Percentiles rank a stretch among this genome's conserved stretches.
phyloP scores from a whole-genome alignment of 23 tunicate genomes.

The Clavelina lepadiformis region DNA sequence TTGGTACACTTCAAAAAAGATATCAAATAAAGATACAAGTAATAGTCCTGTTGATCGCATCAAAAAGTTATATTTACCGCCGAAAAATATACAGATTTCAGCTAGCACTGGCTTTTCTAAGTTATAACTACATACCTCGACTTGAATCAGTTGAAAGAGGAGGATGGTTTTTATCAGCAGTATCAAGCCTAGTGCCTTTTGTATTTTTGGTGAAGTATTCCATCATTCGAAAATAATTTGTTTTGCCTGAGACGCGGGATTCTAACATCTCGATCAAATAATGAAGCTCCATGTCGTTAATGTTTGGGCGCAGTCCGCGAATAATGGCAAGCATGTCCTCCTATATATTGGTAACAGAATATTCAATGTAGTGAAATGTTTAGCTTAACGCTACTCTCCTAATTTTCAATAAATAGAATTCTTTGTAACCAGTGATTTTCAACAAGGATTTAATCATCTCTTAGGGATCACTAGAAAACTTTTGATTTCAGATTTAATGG shows the following conservation, averaged over 20 bases:
- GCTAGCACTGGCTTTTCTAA: not conserved
- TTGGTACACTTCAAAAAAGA: slow-evolving; percentile 12
- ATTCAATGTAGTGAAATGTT: not conserved
- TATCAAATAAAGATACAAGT: too few species aligned
- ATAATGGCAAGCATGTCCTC: slow-evolving; percentile 67
- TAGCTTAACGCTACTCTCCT: too few species aligned
- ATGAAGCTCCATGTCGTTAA: slow-evolving; percentile 68
- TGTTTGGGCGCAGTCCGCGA: slow-evolving; percentile 45
- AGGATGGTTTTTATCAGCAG: slow-evolving; percentile 27
- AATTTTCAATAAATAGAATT: too few species aligned
- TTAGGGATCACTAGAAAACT: too few species aligned
- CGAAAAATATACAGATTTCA: too few species aligned
- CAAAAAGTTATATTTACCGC: too few species aligned
- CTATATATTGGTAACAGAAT: slow-evolving; percentile 28
- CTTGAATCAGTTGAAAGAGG: slow-evolving; percentile 44
- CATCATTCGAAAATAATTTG: slow-evolving; percentile 76
- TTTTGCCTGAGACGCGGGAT: slow-evolving; percentile 72
- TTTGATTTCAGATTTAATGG: too few species aligned
- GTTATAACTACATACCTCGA: slow-evolving; percentile 13
- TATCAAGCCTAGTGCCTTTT: slow-evolving; percentile 5
- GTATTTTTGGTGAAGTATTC: slow-evolving; percentile 67
- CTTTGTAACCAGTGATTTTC: too few species aligned
- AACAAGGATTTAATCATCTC: too few species aligned
- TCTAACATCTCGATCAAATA: slow-evolving; percentile 84
- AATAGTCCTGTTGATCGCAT: not conserved